Conservation (phyloP, 2,888 invertebrate genomes). For the Thymelicus lineola region DNA sequence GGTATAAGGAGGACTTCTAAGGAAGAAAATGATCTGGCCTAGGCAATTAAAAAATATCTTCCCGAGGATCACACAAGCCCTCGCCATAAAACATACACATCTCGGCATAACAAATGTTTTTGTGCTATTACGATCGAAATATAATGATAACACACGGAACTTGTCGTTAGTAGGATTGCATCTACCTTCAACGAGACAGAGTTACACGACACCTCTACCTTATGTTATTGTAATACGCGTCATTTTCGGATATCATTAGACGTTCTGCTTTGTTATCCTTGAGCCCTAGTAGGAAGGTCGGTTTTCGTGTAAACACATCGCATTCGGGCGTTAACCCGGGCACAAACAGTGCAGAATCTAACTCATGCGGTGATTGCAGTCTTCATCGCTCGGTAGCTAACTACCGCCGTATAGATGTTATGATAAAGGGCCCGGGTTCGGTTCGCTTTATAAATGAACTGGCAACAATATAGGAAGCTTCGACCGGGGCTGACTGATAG, state of each 20-base stretch:
- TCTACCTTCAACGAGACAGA: conserved; percentile 18
- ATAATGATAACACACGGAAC: conserved; percentile 45
- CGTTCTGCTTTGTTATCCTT: neutral
- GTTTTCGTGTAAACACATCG: conserved; percentile 9
- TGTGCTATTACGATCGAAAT: conserved; percentile 43
- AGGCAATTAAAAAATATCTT: conserved; percentile 27
- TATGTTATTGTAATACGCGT: conserved; percentile 28
- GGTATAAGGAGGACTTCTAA: conserved; percentile 9
- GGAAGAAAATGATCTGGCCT: conserved; percentile 6
- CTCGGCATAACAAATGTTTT: conserved; percentile 41
- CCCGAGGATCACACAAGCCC: conserved; percentile 5
- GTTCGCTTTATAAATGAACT: conserved; percentile 30
- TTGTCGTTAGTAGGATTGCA: conserved; percentile 39
- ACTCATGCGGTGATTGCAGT: conserved; percentile 50
- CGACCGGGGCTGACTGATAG: conserved; percentile 12
- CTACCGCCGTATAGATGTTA: conserved; percentile 44
- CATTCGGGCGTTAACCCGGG: conserved; percentile 39
- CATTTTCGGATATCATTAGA: conserved; percentile 10
- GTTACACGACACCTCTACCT: conserved; percentile 8
- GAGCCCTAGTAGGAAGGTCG: conserved; percentile 20
- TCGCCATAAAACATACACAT: conserved; percentile 17
- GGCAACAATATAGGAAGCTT: conserved; percentile 26
- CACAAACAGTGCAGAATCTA: conserved; percentile 46
- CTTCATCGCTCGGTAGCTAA: conserved; percentile 49
- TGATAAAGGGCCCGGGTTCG: conserved; percentile 39